phyloP scores from a whole-genome alignment of 2,797 vertebrate species.

The Xiphophorus birchmanni region DNA sequence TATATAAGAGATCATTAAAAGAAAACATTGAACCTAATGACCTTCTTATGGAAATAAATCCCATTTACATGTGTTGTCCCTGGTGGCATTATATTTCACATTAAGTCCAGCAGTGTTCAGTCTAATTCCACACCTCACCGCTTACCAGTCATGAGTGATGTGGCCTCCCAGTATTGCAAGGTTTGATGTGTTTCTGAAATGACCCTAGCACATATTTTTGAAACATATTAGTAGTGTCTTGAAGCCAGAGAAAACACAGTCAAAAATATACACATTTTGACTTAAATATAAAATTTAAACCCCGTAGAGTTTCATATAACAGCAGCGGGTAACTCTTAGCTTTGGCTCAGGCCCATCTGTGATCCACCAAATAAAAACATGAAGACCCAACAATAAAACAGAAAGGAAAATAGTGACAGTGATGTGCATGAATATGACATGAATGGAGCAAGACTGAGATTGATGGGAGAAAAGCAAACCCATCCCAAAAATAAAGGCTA shows the following conservation, averaged over 20 bases:
- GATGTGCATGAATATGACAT: constrained; percentile 16
- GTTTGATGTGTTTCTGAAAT: neutral
- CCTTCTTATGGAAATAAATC: constrained; percentile 31
- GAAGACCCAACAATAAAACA: constrained; percentile 2
- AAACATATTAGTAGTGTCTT: neutral
- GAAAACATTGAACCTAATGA: constrained; percentile 10
- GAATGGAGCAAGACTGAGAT: constrained; percentile 22
- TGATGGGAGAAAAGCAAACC: constrained; percentile 53
- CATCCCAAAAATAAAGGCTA: constrained; percentile 51
- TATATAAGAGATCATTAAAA: too few species aligned
- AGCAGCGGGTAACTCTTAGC: neutral
- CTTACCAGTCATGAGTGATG: constrained; percentile 2
- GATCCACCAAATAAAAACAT: constrained; percentile 6
- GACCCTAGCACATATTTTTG: neutral
- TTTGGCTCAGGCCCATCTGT: constrained; percentile 8
- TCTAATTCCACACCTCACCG: constrained; percentile 1
- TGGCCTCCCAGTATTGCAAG: neutral
- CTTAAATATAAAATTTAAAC: neutral
- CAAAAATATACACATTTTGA: neutral
- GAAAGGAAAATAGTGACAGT: constrained; percentile 6
- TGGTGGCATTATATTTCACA: constrained; percentile 13
- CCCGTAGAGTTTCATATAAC: neutral
- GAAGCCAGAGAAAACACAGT: neutral
- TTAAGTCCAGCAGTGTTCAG: constrained; percentile 6
- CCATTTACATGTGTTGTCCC: constrained; percentile 21